Base-by-base conservation (phyloP, 2,888 invertebrate genomes). In the Apodemia mormo region DNA sequence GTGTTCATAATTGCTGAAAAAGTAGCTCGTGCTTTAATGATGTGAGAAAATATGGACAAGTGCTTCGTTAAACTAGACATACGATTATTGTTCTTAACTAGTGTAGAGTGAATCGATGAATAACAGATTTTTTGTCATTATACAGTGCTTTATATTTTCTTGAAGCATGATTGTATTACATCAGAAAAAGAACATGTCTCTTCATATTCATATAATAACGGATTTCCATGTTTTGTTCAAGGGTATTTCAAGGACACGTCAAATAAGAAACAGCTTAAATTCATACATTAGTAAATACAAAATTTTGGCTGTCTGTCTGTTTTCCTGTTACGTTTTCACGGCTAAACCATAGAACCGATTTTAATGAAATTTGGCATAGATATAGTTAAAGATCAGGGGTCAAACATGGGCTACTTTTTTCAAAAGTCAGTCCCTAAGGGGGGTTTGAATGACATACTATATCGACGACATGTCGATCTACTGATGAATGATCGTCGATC, bases 41-140 rank as follows among this genome's bases (percentile, higher is more conserved):
- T 68, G 79, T 75, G 75, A 78, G 85, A 84, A 84, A 84, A 82
- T 76, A 74, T 75, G 71, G 71, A 66, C 72, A 76, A 78, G 80
- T 76, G 73, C 80, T 81, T 82, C 82, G 81, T 83, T 82, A 83
- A 80, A 72, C 67, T 73, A 76, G 67, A 73, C 72, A 68, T 65
- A 40, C 73, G 76, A 75, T 77, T 78, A 78, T 77, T 79, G 76
- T 73, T 73, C 74, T 73, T 72, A 72, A 70, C 73, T 76, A 79
- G 78, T 78, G 83, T 83, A 80, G 83, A 77, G 78, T 81, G 77
- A 85, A 85, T 86, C 85, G 86, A 74, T 71, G 61, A 37, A 37
- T 64, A 14, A 33, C 7, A 61, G 3, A 64, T n/a, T 37, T 64
- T 64, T 64, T 64, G 30, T 64, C 61, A 58, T 29, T 5, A 9